phyloP scores from a whole-genome alignment of 2,888 invertebrate genomes.

The Unio delphinus region DNA sequence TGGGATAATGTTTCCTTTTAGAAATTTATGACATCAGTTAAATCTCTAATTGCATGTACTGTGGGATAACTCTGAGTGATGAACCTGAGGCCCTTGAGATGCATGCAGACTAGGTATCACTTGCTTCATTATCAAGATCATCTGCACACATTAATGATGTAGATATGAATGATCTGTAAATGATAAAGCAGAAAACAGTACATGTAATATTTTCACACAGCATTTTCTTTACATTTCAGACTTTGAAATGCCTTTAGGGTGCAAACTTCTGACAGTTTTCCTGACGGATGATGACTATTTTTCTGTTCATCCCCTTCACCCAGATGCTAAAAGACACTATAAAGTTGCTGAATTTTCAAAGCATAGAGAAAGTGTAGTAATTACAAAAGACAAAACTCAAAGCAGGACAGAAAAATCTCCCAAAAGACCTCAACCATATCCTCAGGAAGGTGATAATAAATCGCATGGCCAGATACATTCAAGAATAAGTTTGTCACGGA shows the following conservation, averaged over 20 bases:
- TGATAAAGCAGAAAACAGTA: constrained; percentile 9
- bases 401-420: neutral
- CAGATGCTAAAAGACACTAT: constrained; percentile 26
- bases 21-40: too few species aligned
- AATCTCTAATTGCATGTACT: too few species aligned
- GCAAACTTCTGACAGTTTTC: constrained; percentile 85
- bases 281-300: constrained; percentile 77
- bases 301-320: constrained; percentile 20
- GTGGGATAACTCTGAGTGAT: too few species aligned
- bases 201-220: constrained; percentile 13
- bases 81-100: too few species aligned
- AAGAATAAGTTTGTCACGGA: too few species aligned
- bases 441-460: too few species aligned
- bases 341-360: constrained; percentile 29
- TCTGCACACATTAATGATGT: too few species aligned
- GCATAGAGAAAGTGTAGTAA: constrained; percentile 9
- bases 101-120: too few species aligned
- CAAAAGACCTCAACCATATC: constrained; percentile 1
- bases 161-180: neutral
- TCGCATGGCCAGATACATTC: too few species aligned
- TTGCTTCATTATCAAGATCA: too few species aligned
- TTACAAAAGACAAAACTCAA: too few species aligned
- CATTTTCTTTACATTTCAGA: constrained; percentile 66
- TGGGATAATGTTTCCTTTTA: too few species aligned
- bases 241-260: constrained; percentile 85